A percentile compares a stretch with the other conserved stretches of the same genome.
phyloP scores from a whole-genome alignment of 2,888 invertebrate genomes.

The Lumbricus terrestris region DNA sequence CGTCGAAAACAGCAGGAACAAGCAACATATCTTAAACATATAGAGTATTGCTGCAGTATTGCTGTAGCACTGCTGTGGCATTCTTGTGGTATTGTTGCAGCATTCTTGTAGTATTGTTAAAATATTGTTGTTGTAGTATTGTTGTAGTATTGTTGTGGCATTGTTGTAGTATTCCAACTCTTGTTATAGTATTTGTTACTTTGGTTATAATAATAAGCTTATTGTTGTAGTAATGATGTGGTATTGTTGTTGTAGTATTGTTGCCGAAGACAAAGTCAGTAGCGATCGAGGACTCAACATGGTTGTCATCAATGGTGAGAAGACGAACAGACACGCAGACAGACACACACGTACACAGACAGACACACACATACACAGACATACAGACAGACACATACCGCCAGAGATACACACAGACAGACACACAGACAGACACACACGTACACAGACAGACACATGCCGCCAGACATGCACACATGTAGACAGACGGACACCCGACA shows the following conservation, averaged over 20 bases:
- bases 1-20: no score
- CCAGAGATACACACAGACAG: neutral
- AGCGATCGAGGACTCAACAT: conserved; percentile 23
- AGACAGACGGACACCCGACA: neutral
- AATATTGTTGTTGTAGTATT: no score
- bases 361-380: neutral
- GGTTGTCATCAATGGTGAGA: conserved; percentile 23
- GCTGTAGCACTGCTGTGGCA: no score
- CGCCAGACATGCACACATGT: neutral
- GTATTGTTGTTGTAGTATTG: conserved; percentile 14
- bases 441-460: neutral
- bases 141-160: no score
- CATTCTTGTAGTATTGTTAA: no score
- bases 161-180: no score
- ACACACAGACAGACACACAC: neutral
- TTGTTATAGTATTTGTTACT: no score
- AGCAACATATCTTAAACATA: no score
- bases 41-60: no score
- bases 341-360: neutral
- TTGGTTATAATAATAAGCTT: no score
- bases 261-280: conserved; percentile 9
- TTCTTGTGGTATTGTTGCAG: no score
- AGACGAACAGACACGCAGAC: neutral
- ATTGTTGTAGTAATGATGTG: neutral
- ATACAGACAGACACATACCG: neutral